A percentile compares a stretch with the other conserved stretches of the same genome.
phyloP scores from a whole-genome alignment of 2,888 invertebrate genomes.

The Piscicola geometra region DNA sequence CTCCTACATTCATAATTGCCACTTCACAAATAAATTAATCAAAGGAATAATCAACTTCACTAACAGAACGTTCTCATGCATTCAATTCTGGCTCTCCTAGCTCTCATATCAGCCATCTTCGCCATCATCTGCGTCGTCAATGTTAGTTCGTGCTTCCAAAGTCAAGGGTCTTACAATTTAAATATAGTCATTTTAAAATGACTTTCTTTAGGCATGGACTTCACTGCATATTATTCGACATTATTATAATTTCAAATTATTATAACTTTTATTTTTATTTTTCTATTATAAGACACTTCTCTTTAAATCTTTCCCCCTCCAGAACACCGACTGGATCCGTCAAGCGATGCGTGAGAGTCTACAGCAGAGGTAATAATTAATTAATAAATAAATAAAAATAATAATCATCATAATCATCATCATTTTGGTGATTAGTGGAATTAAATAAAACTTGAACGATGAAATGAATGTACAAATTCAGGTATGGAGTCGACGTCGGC shows the following conservation, averaged over 20 bases:
- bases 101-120: slow-evolving; percentile 35
- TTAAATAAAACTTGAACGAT: too few relatives aligned
- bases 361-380: slow-evolving; percentile 24
- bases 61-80: slow-evolving; percentile 35
- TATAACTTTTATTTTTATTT: not conserved
- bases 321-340: slow-evolving; percentile 28
- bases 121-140: slow-evolving; percentile 35
- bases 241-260: not conserved
- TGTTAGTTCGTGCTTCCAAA: slow-evolving; percentile 27
- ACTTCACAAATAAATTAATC: too few relatives aligned
- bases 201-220: slow-evolving; percentile 1
- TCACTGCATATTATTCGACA: too few relatives aligned
- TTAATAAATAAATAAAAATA: slow-evolving; percentile 33
- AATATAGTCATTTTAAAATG: not conserved
- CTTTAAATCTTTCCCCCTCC: too few relatives aligned
- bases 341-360: slow-evolving; percentile 26
- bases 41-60: too few relatives aligned
- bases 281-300: not conserved
- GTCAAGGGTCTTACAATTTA: not conserved
- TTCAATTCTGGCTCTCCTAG: slow-evolving; percentile 20
- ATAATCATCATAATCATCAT: too few relatives aligned
- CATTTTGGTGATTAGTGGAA: slow-evolving; percentile 10
- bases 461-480: too few relatives aligned
- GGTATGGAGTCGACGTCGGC: slow-evolving; percentile 38
- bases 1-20: too few relatives aligned